These are phyloP conservation scores for Acanthurus lineatus DNA, from an alignment of 2,797 vertebrate species.

Conservation along the genomic window DNA sequence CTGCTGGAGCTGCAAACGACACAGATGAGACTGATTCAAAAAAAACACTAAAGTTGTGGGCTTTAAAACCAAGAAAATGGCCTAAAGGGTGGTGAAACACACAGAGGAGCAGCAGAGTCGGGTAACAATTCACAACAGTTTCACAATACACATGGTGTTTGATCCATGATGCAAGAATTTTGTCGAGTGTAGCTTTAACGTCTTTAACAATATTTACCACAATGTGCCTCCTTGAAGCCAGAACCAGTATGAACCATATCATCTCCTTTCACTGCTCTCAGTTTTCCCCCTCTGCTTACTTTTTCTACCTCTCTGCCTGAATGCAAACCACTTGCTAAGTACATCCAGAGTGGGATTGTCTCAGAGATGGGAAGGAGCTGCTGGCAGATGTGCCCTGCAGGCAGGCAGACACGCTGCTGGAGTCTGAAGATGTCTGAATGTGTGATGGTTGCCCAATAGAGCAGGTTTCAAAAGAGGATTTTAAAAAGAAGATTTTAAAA, in stretches of 20 bases:
- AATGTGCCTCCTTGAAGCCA: not conserved
- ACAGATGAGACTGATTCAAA: not conserved
- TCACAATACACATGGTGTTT: not conserved
- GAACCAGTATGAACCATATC: not conserved
- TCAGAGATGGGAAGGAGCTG: constrained; percentile 29
- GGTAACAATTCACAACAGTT: not conserved
- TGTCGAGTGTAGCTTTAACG: not conserved
- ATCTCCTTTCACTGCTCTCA: not conserved
- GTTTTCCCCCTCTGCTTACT: constrained; percentile 12
- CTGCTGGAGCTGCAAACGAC: not conserved
- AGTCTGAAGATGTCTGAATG: constrained; percentile 19
- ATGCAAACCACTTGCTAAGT: constrained; percentile 21
- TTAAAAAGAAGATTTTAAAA: not conserved
- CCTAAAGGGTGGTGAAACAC: not conserved
- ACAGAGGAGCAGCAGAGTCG: not conserved
- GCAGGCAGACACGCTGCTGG: not conserved
- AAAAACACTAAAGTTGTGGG: not conserved
- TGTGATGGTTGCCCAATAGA: not conserved
- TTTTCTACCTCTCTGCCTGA: constrained; percentile 24
- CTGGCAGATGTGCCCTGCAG: constrained; percentile 40
- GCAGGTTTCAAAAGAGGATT: not conserved
- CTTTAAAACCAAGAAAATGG: not conserved
- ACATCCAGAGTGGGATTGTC: constrained; percentile 31
- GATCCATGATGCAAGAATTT: not conserved
- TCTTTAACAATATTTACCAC: not conserved